Evolutionary conservation across 2,888 invertebrate genomes (phyloP).

Genomic region (Acleris laterana): DNA sequence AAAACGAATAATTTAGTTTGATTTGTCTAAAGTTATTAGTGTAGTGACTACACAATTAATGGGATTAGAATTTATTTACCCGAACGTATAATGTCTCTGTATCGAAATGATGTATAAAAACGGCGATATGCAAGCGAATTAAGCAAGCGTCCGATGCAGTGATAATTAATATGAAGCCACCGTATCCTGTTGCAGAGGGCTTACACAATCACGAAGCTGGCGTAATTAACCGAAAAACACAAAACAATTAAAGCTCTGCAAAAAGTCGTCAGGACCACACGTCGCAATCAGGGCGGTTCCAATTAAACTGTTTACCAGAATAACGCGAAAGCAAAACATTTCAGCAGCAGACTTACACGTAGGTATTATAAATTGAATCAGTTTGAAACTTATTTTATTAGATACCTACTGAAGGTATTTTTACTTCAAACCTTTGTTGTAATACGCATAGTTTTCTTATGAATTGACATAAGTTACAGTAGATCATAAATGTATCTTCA

Average conservation of each 20-base stretch:
- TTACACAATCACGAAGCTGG: conserved; percentile 44
- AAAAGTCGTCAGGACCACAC: conserved; percentile 46
- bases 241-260: conserved; percentile 51
- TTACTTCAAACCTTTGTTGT: too few species aligned
- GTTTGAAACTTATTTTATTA: too few species aligned
- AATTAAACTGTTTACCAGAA: conserved; percentile 60
- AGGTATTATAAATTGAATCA: conserved; percentile 13
- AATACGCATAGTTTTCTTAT: too few species aligned
- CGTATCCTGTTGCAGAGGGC: conserved; percentile 47
- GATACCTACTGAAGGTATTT: too few species aligned
- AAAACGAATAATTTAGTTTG: too few species aligned
- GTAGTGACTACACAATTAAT: too few species aligned
- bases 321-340: conserved; percentile 59
- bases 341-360: conserved; percentile 18
- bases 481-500: too few species aligned
- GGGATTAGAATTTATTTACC: too few species aligned
- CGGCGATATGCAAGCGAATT: background rate
- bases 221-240: conserved; percentile 54
- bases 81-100: too few species aligned
- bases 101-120: too few species aligned
- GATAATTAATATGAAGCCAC: conserved; percentile 43
- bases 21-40: too few species aligned
- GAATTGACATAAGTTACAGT: too few species aligned
- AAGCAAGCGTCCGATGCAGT: conserved; percentile 12
- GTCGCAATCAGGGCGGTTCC: conserved; percentile 52